These are phyloP conservation scores for Pipistrellus nathusii DNA, from an alignment of 2,797 vertebrate genomes.

Conservation along the genomic window DNA sequence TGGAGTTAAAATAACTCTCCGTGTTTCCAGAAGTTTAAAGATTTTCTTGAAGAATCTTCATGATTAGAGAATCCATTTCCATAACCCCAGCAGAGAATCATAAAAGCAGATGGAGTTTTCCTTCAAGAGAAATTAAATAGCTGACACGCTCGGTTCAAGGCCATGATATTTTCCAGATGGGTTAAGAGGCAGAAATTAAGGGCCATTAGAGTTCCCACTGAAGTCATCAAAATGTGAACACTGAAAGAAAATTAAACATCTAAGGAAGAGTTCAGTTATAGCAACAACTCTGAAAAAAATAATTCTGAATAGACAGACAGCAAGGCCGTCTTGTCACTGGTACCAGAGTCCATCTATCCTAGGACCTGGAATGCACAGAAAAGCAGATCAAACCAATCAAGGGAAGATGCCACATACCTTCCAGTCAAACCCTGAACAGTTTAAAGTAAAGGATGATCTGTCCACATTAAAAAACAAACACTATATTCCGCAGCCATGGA, in stretches of 20 bases:
- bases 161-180: slow-evolving; percentile 10
- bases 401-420: not conserved
- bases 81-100: not conserved
- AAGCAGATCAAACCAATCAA: not conserved
- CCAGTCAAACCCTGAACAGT: slow-evolving; percentile 41
- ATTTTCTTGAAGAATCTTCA: slow-evolving; percentile 50
- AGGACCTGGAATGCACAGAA: not conserved
- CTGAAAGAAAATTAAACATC: slow-evolving; percentile 1
- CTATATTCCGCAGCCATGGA: slow-evolving; percentile 63
- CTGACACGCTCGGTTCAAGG: not conserved
- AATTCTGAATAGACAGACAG: not conserved
- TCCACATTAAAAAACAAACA: slow-evolving; percentile 13
- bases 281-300: slow-evolving; percentile 26
- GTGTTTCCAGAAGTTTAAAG: slow-evolving; percentile 40
- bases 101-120: not conserved
- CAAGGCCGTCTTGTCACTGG: not conserved
- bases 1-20: slow-evolving; percentile 14
- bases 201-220: slow-evolving; percentile 30
- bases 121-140: slow-evolving; percentile 36
- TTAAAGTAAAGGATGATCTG: slow-evolving; percentile 64
- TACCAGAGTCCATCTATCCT: not conserved
- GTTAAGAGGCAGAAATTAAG: slow-evolving; percentile 53
- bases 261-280: not conserved
- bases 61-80: slow-evolving; percentile 38
- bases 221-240: slow-evolving; percentile 24